Evolutionary conservation across 1,140 invertebrate species (phyloP), one percentile per base, ranked within the genome.

Genomic region (Laupala kohalensis): DNA sequence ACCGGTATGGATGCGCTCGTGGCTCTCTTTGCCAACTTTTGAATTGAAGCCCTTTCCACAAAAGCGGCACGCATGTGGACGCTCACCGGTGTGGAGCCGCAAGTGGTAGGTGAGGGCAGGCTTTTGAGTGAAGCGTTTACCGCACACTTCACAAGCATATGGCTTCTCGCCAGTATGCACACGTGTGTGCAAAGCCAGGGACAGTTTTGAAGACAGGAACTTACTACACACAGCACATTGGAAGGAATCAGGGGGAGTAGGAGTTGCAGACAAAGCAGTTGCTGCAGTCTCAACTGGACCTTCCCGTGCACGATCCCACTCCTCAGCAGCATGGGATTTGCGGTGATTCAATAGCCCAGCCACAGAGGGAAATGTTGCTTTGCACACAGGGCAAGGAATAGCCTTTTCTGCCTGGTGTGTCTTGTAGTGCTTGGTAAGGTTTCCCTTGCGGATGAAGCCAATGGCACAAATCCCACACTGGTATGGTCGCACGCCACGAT

Each of bases 131-230:
- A 75, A 75, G 23, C 62, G 24, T 26, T 74, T 75, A 19, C 70
- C 70, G 66, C 75, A 77, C 68, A 79, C 77, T 0, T 74, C 75
- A 70, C 76, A 77, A 6, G 68, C 64, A 77, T 79, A 27, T 0
- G 90, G 89, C 71, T 89, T 86, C 74, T 90, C 89, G 0, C 89
- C 90, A 0, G 89, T 91, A 76, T 92, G 90, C 5, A 89, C 84
- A 19, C 90, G 80, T 13, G 89, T 77, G 75, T 92, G 90, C 1
- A 90, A 88, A 71, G 90, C 30, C 25, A 72, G 29, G 5, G 30
- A 70, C 25, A 73, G 65, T 67, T 74, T 73, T 19, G 69, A 69
- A 30, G 72, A 70, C 74, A 81, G 81, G 53, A 77, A 78, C 69
- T 80, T 80, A 13, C 77, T 78, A 75, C 81, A 82, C 26, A 76